Evolutionary conservation across 2,888 invertebrate species (phyloP).

Genomic region (Cremastinae sp.): DNA sequence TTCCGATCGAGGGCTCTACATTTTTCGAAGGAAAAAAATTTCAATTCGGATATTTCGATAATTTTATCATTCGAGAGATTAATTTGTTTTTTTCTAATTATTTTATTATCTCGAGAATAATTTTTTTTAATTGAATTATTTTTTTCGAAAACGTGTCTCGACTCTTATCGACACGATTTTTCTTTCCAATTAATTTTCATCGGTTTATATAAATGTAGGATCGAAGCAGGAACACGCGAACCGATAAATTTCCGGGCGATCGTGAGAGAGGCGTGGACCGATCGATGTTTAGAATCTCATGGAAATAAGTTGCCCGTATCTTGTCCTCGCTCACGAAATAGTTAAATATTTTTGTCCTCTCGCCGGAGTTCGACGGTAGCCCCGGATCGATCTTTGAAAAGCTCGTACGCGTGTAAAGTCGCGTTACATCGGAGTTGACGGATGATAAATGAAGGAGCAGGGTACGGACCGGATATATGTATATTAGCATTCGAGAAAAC

Average conservation of each 20-base stretch:
- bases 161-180: too few species aligned
- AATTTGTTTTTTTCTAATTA: too few species aligned
- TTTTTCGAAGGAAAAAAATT: conserved; percentile 3
- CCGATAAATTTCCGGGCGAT: too few species aligned
- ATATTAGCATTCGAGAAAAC: conserved; percentile 16
- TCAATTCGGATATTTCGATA: too few species aligned
- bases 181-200: not conserved
- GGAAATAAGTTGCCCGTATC: conserved; percentile 41
- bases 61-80: too few species aligned
- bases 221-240: conserved; percentile 16
- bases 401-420: conserved; percentile 68
- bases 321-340: conserved; percentile 39
- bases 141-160: too few species aligned
- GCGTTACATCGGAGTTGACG: conserved; percentile 63
- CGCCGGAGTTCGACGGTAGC: conserved; percentile 52
- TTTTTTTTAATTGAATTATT: too few species aligned
- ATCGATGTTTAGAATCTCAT: conserved; percentile 51
- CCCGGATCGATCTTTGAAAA: conserved; percentile 57
- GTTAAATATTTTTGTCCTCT: conserved; percentile 22
- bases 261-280: conserved; percentile 18
- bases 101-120: too few species aligned
- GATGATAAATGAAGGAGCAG: conserved; percentile 68
- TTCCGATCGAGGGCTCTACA: conserved; percentile 11
- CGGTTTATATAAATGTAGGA: not conserved
- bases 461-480: conserved; percentile 44